A percentile compares a stretch with the other conserved stretches of the same genome.
Evolutionary conservation across 2,888 invertebrate species (phyloP).

Genomic region (Sphaeridia pumilis): DNA sequence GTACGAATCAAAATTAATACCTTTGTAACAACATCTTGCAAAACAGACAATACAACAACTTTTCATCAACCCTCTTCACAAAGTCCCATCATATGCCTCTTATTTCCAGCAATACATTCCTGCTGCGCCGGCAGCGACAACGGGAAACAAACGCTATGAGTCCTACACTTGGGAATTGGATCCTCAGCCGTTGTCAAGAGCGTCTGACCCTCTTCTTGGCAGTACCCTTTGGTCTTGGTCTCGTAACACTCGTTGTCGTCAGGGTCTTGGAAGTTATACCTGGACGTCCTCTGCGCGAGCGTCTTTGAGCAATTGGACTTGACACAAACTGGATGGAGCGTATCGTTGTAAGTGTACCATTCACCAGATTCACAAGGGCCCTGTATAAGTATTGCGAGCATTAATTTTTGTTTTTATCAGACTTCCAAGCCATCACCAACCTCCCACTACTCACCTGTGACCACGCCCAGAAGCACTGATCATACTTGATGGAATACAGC

Average conservation of each 20-base stretch:
- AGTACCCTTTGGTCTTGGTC: conserved; percentile 24
- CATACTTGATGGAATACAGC: conserved; percentile 21
- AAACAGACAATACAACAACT: neutral
- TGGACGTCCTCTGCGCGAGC: neutral
- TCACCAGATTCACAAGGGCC: conserved; percentile 29
- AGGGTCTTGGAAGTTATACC: conserved; percentile 23
- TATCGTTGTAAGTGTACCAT: conserved; percentile 28
- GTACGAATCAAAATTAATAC: neutral
- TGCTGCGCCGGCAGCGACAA: conserved; percentile 23
- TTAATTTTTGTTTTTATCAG: neutral
- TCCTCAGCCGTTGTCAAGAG: conserved; percentile 22
- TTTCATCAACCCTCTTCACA: conserved; percentile 8
- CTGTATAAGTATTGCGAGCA: conserved; percentile 8
- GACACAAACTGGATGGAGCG: conserved; percentile 22
- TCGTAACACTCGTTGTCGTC: conserved; percentile 26
- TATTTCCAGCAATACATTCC: conserved; percentile 29
- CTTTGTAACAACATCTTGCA: neutral
- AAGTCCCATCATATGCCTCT: conserved; percentile 11
- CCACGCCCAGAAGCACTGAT: conserved; percentile 32
- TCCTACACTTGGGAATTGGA: conserved; percentile 31
- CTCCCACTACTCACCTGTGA: conserved; percentile 20
- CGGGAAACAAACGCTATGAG: conserved; percentile 23
- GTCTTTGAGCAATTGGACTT: conserved; percentile 19
- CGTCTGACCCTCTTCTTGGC: conserved; percentile 18
- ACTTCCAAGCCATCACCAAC: neutral